Conservation (phyloP, 2,888 invertebrate genomes). For the Drosophila kuntzei region DNA sequence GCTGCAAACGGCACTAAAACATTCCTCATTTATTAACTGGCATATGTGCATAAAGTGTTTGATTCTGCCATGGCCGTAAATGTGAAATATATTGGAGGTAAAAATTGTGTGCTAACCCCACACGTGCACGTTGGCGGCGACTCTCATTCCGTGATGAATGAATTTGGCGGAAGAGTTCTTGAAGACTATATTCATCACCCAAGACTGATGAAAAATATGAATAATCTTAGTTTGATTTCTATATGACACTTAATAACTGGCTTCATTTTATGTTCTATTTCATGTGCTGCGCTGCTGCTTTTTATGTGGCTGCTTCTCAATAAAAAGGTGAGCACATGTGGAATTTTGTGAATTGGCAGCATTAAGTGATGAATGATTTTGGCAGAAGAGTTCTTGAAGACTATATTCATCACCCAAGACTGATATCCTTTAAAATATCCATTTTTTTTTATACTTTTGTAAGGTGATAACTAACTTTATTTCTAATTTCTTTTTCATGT, state of each 20-base stretch:
- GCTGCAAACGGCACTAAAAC: constrained; percentile 28
- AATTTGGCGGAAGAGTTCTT: constrained; percentile 83
- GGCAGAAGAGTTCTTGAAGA: constrained; percentile 85
- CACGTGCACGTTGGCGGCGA: constrained; percentile 58
- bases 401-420: constrained; percentile 85
- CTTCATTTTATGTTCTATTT: constrained; percentile 27
- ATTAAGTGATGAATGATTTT: constrained; percentile 79
- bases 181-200: constrained; percentile 86
- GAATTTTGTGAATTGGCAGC: neutral
- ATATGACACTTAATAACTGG: constrained; percentile 11
- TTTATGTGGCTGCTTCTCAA: constrained; percentile 56
- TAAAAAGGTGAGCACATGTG: constrained; percentile 59
- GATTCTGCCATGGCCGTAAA: constrained; percentile 12
- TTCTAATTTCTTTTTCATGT: constrained; percentile 40
- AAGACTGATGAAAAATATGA: constrained; percentile 71
- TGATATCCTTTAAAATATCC: constrained; percentile 58
- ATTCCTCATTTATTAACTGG: constrained; percentile 7
- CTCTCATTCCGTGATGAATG: constrained; percentile 79
- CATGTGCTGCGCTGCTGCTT: constrained; percentile 61
- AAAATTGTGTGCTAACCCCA: constrained; percentile 46
- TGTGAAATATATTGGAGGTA: constrained; percentile 57
- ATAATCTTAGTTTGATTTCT: neutral
- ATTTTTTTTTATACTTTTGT: no score
- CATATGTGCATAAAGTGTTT: constrained; percentile 24
- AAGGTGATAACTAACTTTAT: constrained; percentile 23